Conservation (phyloP, 2,113 vertebrate genomes). For the Planiliza haematocheilus region DNA sequence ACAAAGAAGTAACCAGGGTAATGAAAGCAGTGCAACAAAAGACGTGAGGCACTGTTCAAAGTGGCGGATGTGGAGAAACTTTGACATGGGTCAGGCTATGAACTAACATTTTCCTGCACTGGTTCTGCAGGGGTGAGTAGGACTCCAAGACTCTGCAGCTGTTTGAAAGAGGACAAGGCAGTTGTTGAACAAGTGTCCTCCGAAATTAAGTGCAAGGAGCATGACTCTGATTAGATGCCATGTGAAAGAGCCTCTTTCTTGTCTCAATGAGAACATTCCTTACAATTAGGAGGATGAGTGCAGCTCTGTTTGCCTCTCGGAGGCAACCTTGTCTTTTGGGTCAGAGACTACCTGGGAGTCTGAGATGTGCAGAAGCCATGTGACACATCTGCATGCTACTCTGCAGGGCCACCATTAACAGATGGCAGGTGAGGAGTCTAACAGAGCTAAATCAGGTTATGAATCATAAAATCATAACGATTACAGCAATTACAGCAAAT, state of each 20-base stretch:
- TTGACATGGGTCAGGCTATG: conserved; percentile 40
- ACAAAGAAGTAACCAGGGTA: conserved; percentile 9
- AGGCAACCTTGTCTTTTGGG: conserved; percentile 70
- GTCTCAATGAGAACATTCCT: conserved; percentile 81
- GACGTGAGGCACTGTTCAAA: conserved; percentile 25
- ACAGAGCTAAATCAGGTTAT: conserved; percentile 12
- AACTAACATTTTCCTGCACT: conserved; percentile 54
- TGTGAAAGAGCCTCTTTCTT: conserved; percentile 83
- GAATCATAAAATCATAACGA: background rate
- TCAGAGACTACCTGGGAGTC: conserved; percentile 72
- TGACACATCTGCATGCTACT: conserved; percentile 37
- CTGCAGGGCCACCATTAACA: conserved; percentile 15
- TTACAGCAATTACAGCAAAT: conserved; percentile 5
- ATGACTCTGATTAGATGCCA: conserved; percentile 83
- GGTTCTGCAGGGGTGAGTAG: conserved; percentile 33
- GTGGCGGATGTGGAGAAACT: conserved; percentile 30
- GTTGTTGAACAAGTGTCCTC: conserved; percentile 81
- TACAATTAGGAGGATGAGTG: conserved; percentile 78
- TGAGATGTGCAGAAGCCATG: conserved; percentile 51
- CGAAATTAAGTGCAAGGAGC: conserved; percentile 72
- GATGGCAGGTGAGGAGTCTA: conserved; percentile 41
- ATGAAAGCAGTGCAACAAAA: conserved; percentile 26
- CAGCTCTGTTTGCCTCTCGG: conserved; percentile 74
- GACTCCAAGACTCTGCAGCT: conserved; percentile 47
- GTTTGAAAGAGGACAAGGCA: conserved; percentile 77